A percentile compares a stretch with the other conserved stretches of the same genome.
These are phyloP conservation scores for Pelosia muscerda DNA, from an alignment of 2,888 invertebrate species.

Conservation along the genomic window DNA sequence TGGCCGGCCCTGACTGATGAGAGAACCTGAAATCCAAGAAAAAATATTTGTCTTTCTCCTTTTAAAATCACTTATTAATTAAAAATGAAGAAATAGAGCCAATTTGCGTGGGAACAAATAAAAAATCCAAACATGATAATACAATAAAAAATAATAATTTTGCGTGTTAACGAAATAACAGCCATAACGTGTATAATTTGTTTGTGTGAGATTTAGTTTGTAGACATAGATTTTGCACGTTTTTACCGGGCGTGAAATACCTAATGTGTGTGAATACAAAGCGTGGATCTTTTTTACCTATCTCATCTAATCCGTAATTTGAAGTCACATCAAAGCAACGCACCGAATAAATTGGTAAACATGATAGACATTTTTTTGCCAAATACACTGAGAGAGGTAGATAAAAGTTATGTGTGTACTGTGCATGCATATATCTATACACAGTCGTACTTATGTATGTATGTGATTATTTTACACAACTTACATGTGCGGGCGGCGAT, in stretches of 20 bases:
- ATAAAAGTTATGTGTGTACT: not conserved
- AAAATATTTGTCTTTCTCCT: not conserved
- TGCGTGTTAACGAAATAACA: not conserved
- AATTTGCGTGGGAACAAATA: not conserved
- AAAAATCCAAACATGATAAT: not conserved
- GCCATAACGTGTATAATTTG: not conserved
- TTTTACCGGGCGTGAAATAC: not conserved
- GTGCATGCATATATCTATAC: not conserved
- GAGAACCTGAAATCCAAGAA: constrained; percentile 83
- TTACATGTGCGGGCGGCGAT: constrained; percentile 91
- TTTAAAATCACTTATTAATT: not conserved
- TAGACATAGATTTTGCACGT: not conserved
- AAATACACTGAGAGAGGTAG: not conserved
- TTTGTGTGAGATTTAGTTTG: not conserved
- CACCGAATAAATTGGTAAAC: not conserved
- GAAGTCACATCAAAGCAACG: not conserved
- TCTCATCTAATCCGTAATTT: not conserved
- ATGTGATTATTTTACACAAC: constrained; percentile 47
- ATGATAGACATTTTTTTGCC: not conserved
- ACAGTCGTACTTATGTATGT: not conserved
- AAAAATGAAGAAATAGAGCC: not conserved
- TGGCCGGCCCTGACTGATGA: constrained; percentile 91
- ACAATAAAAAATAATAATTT: not conserved
- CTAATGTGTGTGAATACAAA: not conserved
- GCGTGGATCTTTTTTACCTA: not conserved